Evolutionary conservation across 2,113 vertebrate genomes (phyloP), one percentile per base, ranked within the genome.

Genomic region (Microcebus ravelobensis): DNA sequence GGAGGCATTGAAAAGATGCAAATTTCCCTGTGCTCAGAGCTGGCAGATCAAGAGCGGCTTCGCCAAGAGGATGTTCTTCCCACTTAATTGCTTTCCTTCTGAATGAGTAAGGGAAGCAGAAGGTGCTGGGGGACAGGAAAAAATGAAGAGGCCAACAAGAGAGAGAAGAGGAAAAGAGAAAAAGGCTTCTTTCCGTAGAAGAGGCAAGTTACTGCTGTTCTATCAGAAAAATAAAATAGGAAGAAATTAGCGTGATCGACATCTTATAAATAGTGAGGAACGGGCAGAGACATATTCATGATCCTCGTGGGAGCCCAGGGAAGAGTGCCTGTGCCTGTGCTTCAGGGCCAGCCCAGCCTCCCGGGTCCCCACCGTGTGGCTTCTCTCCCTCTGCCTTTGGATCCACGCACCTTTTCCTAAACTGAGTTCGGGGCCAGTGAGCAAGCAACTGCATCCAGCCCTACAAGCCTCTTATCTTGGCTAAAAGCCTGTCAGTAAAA

Each of bases 1-100:
- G 23, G 77, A 83, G 82, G 42, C 42, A 85, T 8, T 77, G 84
- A 82, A 94, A 85, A 90, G 59, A 82, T 85, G 84, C 67, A 96
- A 65, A 88, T 96, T 96, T 97, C 87, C 67, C 76, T 77, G 76
- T 57, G 21, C 77, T 90, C 70, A 14, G 50, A 68, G 87, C 93
- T 76, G 45, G 20, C 17, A 2, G 50, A 59, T 83, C 15, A 59
- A 65, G 80, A 83, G 71, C 36, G 45, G 68, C 63, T 91, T 92
- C 57, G 34, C 6, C 29, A 29, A 65, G 55, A 87, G 34, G 29
- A 73, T 52, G 59, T 88, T 83, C 15, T 20, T 73, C 8, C 57
- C 14, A 39, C 68, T 94, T 18, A 73, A 73, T 93, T 79, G n/a
- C 83, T 79, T 71, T 95, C 34, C 52, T 90, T 86, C 79, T 21